These are phyloP conservation scores for Amorpha juglandis DNA, from an alignment of 2,888 invertebrate species.

Conservation along the genomic window DNA sequence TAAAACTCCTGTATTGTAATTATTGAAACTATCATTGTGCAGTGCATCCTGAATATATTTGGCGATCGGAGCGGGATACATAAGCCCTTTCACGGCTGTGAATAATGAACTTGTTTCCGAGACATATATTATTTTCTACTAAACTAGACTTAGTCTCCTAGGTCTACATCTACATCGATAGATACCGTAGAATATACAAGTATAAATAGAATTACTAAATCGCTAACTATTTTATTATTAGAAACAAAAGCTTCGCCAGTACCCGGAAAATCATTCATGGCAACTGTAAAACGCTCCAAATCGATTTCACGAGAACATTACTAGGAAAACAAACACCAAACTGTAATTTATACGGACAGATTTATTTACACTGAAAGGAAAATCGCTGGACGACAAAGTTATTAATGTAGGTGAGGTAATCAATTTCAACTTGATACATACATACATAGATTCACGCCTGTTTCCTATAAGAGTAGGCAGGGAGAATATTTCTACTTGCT, in stretches of 20 bases:
- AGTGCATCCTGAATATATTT: no score
- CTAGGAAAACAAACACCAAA: slow-evolving; percentile 10
- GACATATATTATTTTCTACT: neutral
- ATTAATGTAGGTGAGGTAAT: neutral
- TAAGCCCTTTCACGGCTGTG: no score
- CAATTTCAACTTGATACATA: neutral
- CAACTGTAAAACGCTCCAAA: slow-evolving; percentile 13
- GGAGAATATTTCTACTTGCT: no score
- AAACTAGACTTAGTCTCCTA: no score
- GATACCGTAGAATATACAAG: neutral
- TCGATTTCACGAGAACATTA: slow-evolving; percentile 13
- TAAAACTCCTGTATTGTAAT: no score
- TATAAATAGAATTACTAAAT: neutral
- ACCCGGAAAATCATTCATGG: slow-evolving; percentile 10
- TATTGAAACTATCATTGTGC: no score
- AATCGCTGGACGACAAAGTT: neutral
- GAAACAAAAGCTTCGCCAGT: neutral
- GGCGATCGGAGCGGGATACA: no score
- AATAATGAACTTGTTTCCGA: no score
- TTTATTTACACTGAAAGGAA: slow-evolving; percentile 26
- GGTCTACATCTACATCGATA: neutral
- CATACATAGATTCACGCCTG: no score
- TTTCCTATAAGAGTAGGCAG: no score
- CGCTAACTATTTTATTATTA: neutral
- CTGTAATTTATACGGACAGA: slow-evolving; percentile 24